Percentiles rank a stretch among this genome's conserved stretches.
Evolutionary conservation across 2,113 vertebrate genomes (phyloP).

Genomic region (Chloroceryle aenea): DNA sequence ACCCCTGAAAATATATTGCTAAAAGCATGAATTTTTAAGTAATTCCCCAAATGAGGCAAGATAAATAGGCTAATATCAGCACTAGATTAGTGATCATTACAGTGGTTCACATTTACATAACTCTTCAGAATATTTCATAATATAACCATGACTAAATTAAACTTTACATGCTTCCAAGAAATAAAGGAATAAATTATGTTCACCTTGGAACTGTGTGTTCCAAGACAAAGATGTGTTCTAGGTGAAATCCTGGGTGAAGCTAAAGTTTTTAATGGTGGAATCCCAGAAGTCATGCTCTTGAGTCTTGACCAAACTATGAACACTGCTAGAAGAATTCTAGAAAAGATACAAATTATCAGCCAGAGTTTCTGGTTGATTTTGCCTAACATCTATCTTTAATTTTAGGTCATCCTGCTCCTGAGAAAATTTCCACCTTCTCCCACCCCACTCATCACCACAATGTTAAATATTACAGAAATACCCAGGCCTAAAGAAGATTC

Average conservation of each 20-base stretch:
- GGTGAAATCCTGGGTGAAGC: not conserved
- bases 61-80: not conserved
- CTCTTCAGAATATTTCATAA: conserved; percentile 26
- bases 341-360: not conserved
- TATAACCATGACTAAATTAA: conserved; percentile 8
- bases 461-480: not conserved
- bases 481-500: not conserved
- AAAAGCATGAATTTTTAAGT: not conserved
- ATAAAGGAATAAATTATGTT: not conserved
- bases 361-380: not conserved
- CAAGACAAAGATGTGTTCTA: not conserved
- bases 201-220: not conserved
- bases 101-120: not conserved
- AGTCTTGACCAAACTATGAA: not conserved
- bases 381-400: not conserved
- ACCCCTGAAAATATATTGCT: not conserved
- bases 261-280: not conserved
- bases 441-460: accelerated
- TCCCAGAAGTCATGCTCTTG: not conserved
- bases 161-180: not conserved
- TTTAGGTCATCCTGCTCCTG: not conserved
- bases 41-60: not conserved
- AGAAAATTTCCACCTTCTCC: not conserved
- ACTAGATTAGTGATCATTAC: not conserved
- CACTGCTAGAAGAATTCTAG: not conserved